Percentiles rank a stretch among this genome's conserved stretches.
Evolutionary conservation across 2,888 invertebrate genomes (phyloP).

Genomic region (Prionchulus punctatus): DNA sequence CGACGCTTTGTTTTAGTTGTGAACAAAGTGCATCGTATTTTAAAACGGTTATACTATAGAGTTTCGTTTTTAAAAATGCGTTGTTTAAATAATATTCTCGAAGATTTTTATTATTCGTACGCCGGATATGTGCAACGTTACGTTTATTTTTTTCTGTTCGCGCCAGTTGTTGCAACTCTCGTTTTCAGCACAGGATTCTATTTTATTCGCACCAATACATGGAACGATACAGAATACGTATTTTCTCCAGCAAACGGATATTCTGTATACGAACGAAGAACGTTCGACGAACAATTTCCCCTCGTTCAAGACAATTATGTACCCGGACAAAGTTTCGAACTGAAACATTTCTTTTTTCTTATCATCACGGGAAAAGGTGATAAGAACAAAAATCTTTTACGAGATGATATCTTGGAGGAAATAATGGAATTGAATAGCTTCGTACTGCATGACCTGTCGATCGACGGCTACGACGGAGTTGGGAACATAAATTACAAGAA

Average conservation of each 20-base stretch:
- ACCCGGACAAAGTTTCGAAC: not conserved
- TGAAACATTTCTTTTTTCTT: conserved; percentile 31
- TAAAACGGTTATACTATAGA: too few relatives aligned
- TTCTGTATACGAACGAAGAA: conserved; percentile 50
- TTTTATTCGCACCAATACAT: not conserved
- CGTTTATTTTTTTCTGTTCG: not conserved
- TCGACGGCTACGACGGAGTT: conserved; percentile 27
- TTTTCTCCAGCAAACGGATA: conserved; percentile 74
- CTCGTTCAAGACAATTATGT: conserved; percentile 9
- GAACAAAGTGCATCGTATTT: too few relatives aligned
- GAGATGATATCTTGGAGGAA: not conserved
- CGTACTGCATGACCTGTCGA: not conserved
- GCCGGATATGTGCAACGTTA: not conserved
- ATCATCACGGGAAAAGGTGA: not conserved
- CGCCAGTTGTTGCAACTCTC: not conserved
- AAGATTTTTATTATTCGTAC: not conserved
- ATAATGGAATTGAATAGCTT: not conserved
- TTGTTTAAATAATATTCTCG: conserved; percentile 1
- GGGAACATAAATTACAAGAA: conserved; percentile 48
- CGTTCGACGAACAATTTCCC: conserved; percentile 49
- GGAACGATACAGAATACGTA: conserved; percentile 39
- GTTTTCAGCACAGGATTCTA: not conserved
- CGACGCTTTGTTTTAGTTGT: too few relatives aligned
- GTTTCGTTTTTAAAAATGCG: too few relatives aligned
- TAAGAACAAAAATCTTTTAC: not conserved